Conservation (phyloP, 2,888 invertebrate genomes). For the Tricholauxania praeusta region DNA sequence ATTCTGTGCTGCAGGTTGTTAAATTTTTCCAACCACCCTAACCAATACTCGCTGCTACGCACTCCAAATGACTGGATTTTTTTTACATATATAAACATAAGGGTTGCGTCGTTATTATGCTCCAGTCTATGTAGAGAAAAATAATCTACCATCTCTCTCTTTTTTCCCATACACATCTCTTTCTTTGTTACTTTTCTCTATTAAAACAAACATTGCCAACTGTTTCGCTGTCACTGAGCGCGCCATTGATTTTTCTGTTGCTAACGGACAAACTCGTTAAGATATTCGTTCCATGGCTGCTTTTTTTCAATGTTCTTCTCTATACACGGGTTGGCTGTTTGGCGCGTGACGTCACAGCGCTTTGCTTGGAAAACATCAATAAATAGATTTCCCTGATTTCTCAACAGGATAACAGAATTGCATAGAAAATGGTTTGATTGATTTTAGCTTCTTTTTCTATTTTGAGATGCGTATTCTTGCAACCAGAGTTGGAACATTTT, state of each 20-base stretch:
- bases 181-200: no score
- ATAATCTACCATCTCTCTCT: no score
- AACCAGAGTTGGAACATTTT: no score
- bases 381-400: conserved; percentile 67
- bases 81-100: no score
- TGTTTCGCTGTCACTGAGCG: conserved; percentile 1
- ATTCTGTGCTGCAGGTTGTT: no score
- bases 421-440: conserved; percentile 43
- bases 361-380: conserved; percentile 60
- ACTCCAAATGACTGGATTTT: background rate
- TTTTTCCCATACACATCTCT: no score
- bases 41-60: no score
- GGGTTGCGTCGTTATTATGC: background rate
- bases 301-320: background rate
- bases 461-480: background rate
- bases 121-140: no score
- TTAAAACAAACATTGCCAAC: background rate
- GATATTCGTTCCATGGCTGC: no score
- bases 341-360: conserved; percentile 36
- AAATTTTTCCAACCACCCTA: no score
- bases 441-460: conserved; percentile 27
- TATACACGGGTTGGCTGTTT: background rate
- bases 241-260: no score
- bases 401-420: conserved; percentile 63
- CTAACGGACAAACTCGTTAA: no score